Evolutionary conservation across 2,797 vertebrate genomes (phyloP).

Genomic region (Strix occidentalis): DNA sequence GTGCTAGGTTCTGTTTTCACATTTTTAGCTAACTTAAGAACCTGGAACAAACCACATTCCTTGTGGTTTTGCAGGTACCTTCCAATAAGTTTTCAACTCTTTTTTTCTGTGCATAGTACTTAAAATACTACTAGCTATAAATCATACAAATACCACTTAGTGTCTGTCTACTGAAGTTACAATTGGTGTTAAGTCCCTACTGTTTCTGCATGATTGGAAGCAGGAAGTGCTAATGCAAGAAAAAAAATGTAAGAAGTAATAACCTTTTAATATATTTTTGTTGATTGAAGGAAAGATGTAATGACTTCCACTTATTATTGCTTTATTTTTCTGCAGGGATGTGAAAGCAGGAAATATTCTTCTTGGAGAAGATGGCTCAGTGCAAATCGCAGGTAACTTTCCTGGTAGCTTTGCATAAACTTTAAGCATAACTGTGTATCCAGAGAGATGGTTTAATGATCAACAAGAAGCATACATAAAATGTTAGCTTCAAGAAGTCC

Average conservation of each 20-base stretch:
- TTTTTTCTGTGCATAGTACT: neutral
- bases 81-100: neutral
- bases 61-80: neutral
- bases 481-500: neutral
- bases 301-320: slow-evolving; percentile 11
- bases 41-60: neutral
- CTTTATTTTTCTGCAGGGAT: slow-evolving; percentile 81
- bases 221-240: neutral
- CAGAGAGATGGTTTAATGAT: neutral
- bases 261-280: neutral
- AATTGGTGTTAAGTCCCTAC: neutral
- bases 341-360: slow-evolving; percentile 97
- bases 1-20: neutral
- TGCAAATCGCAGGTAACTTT: slow-evolving; percentile 92
- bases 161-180: neutral
- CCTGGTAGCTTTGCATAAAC: neutral
- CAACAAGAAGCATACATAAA: neutral
- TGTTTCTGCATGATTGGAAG: neutral
- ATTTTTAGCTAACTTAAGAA: neutral
- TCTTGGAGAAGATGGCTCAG: slow-evolving; percentile 92
- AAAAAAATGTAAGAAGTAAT: neutral
- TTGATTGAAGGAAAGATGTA: neutral
- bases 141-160: neutral
- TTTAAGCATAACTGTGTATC: neutral
- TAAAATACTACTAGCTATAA: neutral